phyloP scores from a whole-genome alignment of 2,888 invertebrate genomes.

The Charanyca ferruginea region DNA sequence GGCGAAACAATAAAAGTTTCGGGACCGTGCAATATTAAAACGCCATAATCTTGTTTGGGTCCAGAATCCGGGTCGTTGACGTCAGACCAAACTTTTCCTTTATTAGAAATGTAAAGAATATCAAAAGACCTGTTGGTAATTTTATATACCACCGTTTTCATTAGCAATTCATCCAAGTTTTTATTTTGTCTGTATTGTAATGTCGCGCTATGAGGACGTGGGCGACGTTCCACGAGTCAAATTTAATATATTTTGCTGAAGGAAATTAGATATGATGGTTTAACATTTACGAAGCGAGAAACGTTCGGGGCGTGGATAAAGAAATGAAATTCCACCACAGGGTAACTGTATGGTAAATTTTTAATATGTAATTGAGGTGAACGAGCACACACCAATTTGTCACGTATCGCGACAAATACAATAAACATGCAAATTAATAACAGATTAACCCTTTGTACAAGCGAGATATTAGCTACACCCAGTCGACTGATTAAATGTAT shows the following conservation, averaged over 20 bases:
- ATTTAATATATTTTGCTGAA: conserved; percentile 77
- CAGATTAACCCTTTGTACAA: conserved; percentile 39
- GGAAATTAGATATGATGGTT: conserved; percentile 76
- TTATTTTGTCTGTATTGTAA: conserved; percentile 76
- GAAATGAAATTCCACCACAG: conserved; percentile 68
- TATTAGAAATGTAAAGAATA: conserved; percentile 82
- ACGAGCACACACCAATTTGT: conserved; percentile 42
- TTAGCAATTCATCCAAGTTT: conserved; percentile 81
- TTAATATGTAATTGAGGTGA: conserved; percentile 55
- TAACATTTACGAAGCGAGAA: conserved; percentile 67
- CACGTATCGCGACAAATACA: conserved; percentile 41
- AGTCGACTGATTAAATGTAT: conserved; percentile 46
- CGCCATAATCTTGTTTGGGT: conserved; percentile 84
- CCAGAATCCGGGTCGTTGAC: conserved; percentile 75
- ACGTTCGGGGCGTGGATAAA: conserved; percentile 62
- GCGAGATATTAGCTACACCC: conserved; percentile 48
- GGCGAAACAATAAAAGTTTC: conserved; percentile 87
- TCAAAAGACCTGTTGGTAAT: conserved; percentile 80
- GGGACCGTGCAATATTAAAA: conserved; percentile 86
- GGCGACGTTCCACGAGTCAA: conserved; percentile 69
- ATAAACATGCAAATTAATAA: conserved; percentile 57
- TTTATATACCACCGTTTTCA: conserved; percentile 82
- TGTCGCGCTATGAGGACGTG: conserved; percentile 62
- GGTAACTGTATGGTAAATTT: conserved; percentile 57
- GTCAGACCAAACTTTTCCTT: conserved; percentile 78